Evolutionary conservation across 2,888 invertebrate genomes (phyloP).

Genomic region (Ennomos fuscantarius): DNA sequence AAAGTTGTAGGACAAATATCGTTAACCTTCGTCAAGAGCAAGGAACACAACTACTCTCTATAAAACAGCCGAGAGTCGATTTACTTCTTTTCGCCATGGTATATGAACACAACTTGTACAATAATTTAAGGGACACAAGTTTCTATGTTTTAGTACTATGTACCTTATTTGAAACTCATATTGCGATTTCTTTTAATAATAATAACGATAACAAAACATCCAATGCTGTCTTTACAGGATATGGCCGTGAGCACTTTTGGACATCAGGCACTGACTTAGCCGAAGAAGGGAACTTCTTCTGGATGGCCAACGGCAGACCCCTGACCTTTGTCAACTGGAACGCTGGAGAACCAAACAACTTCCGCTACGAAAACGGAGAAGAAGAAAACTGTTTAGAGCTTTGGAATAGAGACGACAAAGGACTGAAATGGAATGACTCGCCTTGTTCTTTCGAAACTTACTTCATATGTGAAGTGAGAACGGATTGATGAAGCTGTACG

Average conservation of each 20-base stretch:
- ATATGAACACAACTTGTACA: no score
- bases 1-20: no score
- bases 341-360: slow-evolving; percentile 97
- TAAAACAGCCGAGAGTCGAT: no score
- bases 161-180: no score
- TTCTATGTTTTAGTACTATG: no score
- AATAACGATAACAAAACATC: background rate
- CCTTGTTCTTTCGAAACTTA: slow-evolving; percentile 97
- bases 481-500: slow-evolving; percentile 62
- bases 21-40: no score
- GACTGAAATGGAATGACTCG: slow-evolving; percentile 96
- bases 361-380: slow-evolving; percentile 96
- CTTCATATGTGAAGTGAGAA: slow-evolving; percentile 95
- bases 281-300: slow-evolving; percentile 96
- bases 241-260: slow-evolving; percentile 97
- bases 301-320: slow-evolving; percentile 96
- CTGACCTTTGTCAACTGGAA: slow-evolving; percentile 97
- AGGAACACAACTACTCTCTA: no score
- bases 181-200: background rate
- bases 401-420: slow-evolving; percentile 96
- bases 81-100: no score
- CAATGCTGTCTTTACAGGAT: slow-evolving; percentile 81
- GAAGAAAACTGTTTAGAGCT: slow-evolving; percentile 96
- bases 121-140: no score
- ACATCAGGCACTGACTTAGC: slow-evolving; percentile 96